These are phyloP conservation scores for Diaprepes abbreviatus DNA, from an alignment of 2,888 invertebrate genomes.

Conservation along the genomic window DNA sequence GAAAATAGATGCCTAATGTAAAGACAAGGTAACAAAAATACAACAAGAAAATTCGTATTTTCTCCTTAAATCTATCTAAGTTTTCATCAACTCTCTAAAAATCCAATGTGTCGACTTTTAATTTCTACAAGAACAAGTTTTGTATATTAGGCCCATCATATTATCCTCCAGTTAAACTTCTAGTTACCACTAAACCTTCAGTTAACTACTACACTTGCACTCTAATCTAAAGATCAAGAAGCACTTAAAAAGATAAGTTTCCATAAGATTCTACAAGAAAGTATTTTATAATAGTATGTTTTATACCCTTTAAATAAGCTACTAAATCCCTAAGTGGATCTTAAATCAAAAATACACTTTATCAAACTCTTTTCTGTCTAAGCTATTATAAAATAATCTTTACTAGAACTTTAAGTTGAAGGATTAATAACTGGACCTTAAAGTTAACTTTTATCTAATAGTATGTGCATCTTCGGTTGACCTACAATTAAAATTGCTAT, in stretches of 20 bases:
- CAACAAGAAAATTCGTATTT: slow-evolving; percentile 52
- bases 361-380: too few species aligned
- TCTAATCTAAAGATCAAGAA: background rate
- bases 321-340: too few species aligned
- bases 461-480: slow-evolving; percentile 64
- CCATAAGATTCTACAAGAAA: background rate
- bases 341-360: too few species aligned
- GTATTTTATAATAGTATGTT: background rate
- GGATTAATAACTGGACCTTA: slow-evolving; percentile 11
- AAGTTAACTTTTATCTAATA: slow-evolving; percentile 57
- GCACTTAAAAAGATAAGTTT: background rate
- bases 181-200: background rate
- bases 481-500: slow-evolving; percentile 65
- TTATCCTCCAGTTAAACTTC: slow-evolving; percentile 19
- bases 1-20: slow-evolving; percentile 55
- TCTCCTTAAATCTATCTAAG: slow-evolving; percentile 27
- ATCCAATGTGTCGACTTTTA: slow-evolving; percentile 39
- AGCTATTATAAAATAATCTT: too few species aligned
- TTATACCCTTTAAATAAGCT: background rate
- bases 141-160: background rate
- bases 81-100: slow-evolving; percentile 46
- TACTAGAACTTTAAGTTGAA: background rate
- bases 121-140: slow-evolving; percentile 20
- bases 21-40: slow-evolving; percentile 58
- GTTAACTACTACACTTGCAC: background rate